Evolutionary conservation across 2,797 vertebrate species (phyloP).

Genomic region (Onychomys leucogaster): DNA sequence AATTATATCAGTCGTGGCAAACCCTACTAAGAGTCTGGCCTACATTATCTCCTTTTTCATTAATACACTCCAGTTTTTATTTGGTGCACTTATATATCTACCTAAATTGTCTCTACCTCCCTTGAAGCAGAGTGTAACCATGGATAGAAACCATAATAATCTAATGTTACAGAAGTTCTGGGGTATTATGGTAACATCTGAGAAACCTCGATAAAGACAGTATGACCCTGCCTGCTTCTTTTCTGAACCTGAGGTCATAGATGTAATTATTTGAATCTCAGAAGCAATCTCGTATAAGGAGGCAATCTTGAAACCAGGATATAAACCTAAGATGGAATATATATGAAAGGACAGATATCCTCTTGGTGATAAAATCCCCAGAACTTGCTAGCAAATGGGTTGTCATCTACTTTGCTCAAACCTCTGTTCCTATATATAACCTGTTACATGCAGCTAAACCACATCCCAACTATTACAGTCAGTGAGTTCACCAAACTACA

Average conservation of each 20-base stretch:
- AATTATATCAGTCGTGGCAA: background rate
- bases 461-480: background rate
- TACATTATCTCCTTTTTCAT: background rate
- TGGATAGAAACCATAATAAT: background rate
- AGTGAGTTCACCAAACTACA: slow-evolving; percentile 33
- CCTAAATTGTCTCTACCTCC: background rate
- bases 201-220: background rate
- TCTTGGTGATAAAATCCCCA: background rate
- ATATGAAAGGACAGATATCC: background rate
- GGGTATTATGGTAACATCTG: background rate
- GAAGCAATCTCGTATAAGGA: background rate
- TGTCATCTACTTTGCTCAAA: slow-evolving; percentile 42
- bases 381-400: background rate
- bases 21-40: background rate
- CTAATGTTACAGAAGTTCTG: background rate
- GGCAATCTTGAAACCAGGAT: background rate
- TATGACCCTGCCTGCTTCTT: background rate
- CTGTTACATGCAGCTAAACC: background rate
- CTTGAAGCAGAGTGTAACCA: background rate
- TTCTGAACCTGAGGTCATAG: background rate
- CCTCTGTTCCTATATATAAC: background rate
- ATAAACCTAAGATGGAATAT: background rate
- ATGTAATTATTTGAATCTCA: slow-evolving; percentile 32
- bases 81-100: background rate
- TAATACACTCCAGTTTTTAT: background rate